A percentile compares a stretch with the other conserved stretches of the same genome.
These are phyloP conservation scores for Eptatretus atami DNA, from an alignment of 2,797 vertebrate genomes.

Conservation along the genomic window DNA sequence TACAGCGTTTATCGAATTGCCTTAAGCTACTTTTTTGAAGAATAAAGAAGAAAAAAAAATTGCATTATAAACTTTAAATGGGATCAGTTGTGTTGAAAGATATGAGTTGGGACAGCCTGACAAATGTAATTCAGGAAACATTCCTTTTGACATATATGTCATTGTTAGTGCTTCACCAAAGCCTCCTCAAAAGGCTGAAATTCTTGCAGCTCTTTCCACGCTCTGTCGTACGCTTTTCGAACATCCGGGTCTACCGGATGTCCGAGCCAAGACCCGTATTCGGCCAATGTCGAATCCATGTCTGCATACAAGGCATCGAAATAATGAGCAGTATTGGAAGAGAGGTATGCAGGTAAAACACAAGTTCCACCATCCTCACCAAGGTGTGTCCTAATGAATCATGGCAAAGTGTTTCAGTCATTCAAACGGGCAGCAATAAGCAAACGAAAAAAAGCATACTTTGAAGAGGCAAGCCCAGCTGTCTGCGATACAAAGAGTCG, in stretches of 20 bases:
- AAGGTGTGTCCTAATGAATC: no score
- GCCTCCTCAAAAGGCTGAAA: constrained; percentile 40
- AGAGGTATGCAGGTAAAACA: no score
- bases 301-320: constrained; percentile 17
- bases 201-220: constrained; percentile 38
- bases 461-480: constrained; percentile 52
- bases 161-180: constrained; percentile 20
- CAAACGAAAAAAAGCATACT: constrained; percentile 21
- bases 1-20: no score
- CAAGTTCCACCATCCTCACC: no score
- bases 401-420: constrained; percentile 2
- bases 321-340: no score
- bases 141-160: no score
- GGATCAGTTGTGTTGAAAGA: background rate
- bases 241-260: constrained; percentile 25
- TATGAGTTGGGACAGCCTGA: no score
- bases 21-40: background rate
- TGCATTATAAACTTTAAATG: background rate
- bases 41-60: background rate
- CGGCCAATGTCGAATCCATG: constrained; percentile 52
- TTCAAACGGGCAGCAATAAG: constrained; percentile 6
- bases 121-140: no score
- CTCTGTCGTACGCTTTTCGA: constrained; percentile 33
- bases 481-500: constrained; percentile 56
- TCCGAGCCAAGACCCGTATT: constrained; percentile 83